Evolutionary conservation across 1,140 invertebrate species (phyloP), one percentile per base, ranked within the genome.

Genomic region (Ctenoplectra terminalis): DNA sequence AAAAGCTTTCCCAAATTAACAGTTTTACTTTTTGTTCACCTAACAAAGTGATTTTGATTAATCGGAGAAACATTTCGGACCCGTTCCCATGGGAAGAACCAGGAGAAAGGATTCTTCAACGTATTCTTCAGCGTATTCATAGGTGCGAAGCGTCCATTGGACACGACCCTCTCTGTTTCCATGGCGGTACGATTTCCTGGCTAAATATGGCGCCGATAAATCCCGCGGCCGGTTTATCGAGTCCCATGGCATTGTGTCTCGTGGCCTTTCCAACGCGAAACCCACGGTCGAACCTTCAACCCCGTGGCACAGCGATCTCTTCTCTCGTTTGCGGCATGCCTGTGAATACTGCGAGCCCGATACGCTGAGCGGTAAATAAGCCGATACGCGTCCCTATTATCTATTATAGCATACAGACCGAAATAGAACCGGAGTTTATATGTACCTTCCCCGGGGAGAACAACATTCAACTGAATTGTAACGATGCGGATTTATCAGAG

Each of bases 221-320:
- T 88, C 82, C 73, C 58, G 79, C 50, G 80, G 79, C 76, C 83
- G 89, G 85, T 89, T 90, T 90, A 90, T 90, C 89, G 82, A 71
- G 50, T 77, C 61, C 73, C 69, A 40, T 82, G 81, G 85, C 82
- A 90, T 90, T 90, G 89, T 90, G 84, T 82, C 75, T 66, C 61
- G 69, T 34, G 75, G 71, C 63, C 81, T 71, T 43, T 64, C 81
- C 56, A 67, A 79, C 67, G 71, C 61, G 61, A 50, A 66, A 37
- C 71, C 78, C 60, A 81, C 48, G 20, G 9, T 54, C 48, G 48
- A 74, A 64, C 79, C 79, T 81, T 60, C 79, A 46, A 74, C 79
- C 79, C 61, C 69, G 7, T 15, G 34, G 31, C 29, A n/a, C n/a
- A 52, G 26, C 37, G 43, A 70, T 56, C 37, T 31, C 43, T 15